Evolutionary conservation across 2,888 invertebrate species (phyloP).

Genomic region (Cephalotes varians): DNA sequence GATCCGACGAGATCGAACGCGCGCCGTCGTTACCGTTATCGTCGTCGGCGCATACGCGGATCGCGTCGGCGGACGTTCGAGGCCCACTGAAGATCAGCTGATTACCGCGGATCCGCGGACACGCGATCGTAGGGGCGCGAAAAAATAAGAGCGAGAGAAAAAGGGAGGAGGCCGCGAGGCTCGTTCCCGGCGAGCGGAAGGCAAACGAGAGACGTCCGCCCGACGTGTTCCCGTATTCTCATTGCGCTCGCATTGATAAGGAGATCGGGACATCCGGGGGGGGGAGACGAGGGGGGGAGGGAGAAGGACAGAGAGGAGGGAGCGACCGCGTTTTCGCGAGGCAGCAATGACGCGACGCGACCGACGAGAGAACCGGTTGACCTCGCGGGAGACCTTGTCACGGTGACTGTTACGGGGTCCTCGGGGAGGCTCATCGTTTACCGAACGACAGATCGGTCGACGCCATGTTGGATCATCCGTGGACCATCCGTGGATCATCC

Average conservation of each 20-base stretch:
- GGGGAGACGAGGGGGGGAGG: not conserved
- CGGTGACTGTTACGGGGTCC: constrained; percentile 48
- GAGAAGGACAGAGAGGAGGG: not conserved
- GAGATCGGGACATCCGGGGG: constrained; percentile 37
- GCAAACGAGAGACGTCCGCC: constrained; percentile 26
- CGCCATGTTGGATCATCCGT: constrained; percentile 85
- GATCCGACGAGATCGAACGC: not conserved
- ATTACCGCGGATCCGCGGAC: constrained; percentile 19
- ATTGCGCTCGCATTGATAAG: constrained; percentile 32
- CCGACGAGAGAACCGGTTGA: constrained; percentile 61
- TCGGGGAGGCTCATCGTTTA: constrained; percentile 78
- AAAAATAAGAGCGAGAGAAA: too few relatives aligned
- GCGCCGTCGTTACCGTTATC: constrained; percentile 20
- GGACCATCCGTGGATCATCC: constrained; percentile 81
- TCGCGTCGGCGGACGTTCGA: constrained; percentile 9
- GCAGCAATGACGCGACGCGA: not conserved
- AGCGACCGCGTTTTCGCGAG: constrained; percentile 19
- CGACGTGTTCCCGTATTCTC: constrained; percentile 15
- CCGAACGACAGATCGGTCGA: constrained; percentile 85
- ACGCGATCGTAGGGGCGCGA: not conserved
- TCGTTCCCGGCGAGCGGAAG: not conserved
- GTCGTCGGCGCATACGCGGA: not conserved
- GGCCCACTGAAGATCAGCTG: constrained; percentile 32
- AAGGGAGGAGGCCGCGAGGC: not conserved
- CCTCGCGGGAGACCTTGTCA: constrained; percentile 69